Evolutionary conservation across 2,113 vertebrate species (phyloP).

Genomic region (Pavo muticus): DNA sequence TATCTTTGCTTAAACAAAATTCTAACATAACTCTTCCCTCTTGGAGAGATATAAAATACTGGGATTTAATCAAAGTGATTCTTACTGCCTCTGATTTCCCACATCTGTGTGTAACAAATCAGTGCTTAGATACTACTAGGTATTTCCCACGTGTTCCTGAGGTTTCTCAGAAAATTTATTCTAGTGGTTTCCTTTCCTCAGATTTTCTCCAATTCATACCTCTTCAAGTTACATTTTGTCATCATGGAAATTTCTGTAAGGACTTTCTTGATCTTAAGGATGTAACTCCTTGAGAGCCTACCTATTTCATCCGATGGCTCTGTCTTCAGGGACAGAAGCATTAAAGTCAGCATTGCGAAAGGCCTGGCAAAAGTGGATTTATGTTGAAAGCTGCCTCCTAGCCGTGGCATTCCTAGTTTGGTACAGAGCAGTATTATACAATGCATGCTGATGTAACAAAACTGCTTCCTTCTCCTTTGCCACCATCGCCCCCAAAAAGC

Average conservation of each 20-base stretch:
- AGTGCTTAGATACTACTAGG: not conserved
- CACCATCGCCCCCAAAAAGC: not conserved
- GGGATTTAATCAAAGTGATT: not conserved
- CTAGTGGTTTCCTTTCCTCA: not conserved
- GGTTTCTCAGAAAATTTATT: not conserved
- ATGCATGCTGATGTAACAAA: not conserved
- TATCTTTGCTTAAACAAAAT: not conserved
- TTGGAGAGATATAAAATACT: not conserved
- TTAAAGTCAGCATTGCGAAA: not conserved
- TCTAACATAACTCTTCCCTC: not conserved
- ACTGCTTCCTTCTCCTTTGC: not conserved
- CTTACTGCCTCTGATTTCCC: not conserved
- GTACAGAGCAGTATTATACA: accelerated
- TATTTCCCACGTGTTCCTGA: not conserved
- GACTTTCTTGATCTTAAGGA: not conserved
- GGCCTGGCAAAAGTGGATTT: not conserved
- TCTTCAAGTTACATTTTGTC: not conserved
- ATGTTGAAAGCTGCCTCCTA: not conserved
- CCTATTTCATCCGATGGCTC: not conserved
- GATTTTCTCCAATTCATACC: not conserved
- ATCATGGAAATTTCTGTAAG: not conserved
- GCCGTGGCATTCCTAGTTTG: not conserved
- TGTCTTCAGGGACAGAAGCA: not conserved
- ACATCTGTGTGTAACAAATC: not conserved
- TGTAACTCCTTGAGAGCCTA: not conserved